Base-by-base conservation (phyloP, 2,113 vertebrate genomes). In the Chaetodon auriga region DNA sequence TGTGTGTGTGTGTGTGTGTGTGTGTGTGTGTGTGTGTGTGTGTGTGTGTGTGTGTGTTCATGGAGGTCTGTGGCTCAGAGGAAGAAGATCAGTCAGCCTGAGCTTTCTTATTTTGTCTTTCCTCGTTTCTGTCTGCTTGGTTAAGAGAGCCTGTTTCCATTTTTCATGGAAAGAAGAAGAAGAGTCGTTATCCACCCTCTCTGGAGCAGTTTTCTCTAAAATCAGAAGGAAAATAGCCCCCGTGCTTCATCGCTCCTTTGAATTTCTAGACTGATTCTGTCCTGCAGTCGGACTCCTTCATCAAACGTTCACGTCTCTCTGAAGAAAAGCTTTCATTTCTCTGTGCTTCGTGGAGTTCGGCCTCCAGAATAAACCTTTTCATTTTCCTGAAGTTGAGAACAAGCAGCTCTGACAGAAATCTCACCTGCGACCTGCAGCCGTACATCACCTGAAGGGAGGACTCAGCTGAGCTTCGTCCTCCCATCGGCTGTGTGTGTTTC, bases 371-470 rank as follows among this genome's bases (percentile, higher is more conserved):
- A 11, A 38, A 62, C 30, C 58, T 16, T 36, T 18, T 36, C 30
- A 61, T 61, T 16, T 25, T 14, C 11, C 54, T 25, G n/a, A 2
- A 8, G 49, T 3, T 53, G 38, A 65, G 41, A 46, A 25, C 49
- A 21, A 53, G 30, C 30, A 30, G 30, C 30, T 30, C 30, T 30
- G 30, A 30, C 30, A 30, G 30, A 30, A 30, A 4, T n/a, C 62
- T 7, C 43, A 63, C 11, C 36, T 41, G 36, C 5, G n/a, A 25
- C 41, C 63, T 3, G 45, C 2, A 0, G 46, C 66, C 7, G 66
- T 53, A 14, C n/a, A 53, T 68, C 65, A 68, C 15, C 64, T 48
- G 66, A 36, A 23, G 19, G 30, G 23, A 51, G 65, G 65, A 36
- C n/a, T 53, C 38, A 53, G 48, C 66, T 38, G 66, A 53, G 66